Conservation (phyloP, 2,797 vertebrate species). For the Falco naumanni region DNA sequence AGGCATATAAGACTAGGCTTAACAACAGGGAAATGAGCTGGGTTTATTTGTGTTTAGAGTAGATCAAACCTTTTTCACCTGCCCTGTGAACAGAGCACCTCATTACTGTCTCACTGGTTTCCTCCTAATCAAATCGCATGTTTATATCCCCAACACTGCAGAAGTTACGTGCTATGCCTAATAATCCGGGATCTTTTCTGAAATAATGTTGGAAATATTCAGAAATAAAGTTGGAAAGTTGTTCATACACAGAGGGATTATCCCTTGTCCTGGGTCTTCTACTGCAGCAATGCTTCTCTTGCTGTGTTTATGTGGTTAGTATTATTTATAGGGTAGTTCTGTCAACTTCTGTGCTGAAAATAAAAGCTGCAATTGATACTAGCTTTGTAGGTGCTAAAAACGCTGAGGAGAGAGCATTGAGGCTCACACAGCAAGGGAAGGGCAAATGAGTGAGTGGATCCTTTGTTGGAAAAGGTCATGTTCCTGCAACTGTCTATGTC, state of each 20-base stretch:
- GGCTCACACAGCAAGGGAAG: neutral
- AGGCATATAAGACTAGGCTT: neutral
- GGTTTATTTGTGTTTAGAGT: constrained; percentile 26
- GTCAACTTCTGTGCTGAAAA: neutral
- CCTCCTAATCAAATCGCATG: neutral
- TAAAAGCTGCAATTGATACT: neutral
- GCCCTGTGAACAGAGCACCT: neutral
- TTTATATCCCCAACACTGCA: neutral
- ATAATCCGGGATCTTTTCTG: neutral
- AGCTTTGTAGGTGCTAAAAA: neutral
- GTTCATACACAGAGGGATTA: neutral
- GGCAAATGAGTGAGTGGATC: neutral
- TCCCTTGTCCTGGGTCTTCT: neutral
- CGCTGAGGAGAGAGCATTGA: neutral
- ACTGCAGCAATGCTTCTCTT: neutral
- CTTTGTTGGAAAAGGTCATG: neutral
- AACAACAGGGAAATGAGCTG: neutral
- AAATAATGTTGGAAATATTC: neutral
- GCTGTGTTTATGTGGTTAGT: neutral
- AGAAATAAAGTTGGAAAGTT: neutral
- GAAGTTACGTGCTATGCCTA: neutral
- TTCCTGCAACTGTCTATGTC: neutral
- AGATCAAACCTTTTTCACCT: constrained; percentile 11
- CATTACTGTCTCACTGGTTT: neutral
- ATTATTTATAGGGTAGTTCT: neutral